These are phyloP conservation scores for Pachliopta kotzebuea DNA, from an alignment of 2,888 invertebrate genomes.

Conservation along the genomic window DNA sequence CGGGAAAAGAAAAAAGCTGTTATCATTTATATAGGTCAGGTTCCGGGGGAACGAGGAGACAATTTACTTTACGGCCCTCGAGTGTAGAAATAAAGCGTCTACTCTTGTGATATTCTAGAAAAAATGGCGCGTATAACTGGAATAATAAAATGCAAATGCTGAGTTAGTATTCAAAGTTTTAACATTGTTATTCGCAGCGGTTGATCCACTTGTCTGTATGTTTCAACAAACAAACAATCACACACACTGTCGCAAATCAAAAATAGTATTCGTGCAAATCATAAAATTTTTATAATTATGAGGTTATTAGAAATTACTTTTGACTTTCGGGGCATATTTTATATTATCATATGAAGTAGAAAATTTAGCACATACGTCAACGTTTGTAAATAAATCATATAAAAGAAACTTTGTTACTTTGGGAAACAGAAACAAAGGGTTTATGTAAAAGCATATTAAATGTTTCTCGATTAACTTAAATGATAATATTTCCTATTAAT, in stretches of 20 bases:
- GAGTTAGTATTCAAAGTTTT: background rate
- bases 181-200: background rate
- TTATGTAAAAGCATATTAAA: background rate
- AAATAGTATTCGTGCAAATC: too few species aligned
- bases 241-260: too few species aligned
- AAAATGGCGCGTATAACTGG: background rate
- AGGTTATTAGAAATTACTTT: too few species aligned
- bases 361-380: too few species aligned
- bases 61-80: conserved; percentile 9
- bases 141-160: conserved; percentile 10
- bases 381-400: too few species aligned
- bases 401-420: too few species aligned
- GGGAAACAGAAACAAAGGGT: too few species aligned
- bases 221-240: background rate
- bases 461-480: too few species aligned
- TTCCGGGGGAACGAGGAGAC: conserved; percentile 9
- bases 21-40: conserved; percentile 11
- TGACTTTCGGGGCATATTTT: too few species aligned
- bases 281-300: too few species aligned
- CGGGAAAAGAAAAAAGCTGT: background rate
- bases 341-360: too few species aligned
- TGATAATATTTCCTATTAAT: background rate
- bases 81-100: conserved; percentile 2
- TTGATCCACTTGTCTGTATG: background rate
- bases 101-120: conserved; percentile 1